phyloP scores from a whole-genome alignment of 2,113 vertebrate genomes.

The Tenrec ecaudatus region DNA sequence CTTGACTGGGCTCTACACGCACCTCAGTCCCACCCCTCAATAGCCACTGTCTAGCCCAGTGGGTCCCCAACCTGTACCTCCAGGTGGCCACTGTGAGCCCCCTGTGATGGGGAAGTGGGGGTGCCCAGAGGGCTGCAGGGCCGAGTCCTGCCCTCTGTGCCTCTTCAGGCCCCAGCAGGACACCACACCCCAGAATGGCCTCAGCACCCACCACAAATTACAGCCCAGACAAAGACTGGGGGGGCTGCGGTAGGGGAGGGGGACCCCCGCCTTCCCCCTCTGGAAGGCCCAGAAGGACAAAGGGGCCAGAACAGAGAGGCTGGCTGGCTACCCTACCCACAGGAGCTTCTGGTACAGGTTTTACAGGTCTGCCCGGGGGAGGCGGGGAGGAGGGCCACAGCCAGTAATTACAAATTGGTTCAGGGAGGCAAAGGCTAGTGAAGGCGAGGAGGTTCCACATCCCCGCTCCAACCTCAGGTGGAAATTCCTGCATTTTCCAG shows the following conservation, averaged over 20 bases:
- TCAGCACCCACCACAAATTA: not conserved
- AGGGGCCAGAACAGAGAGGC: slow-evolving; percentile 31
- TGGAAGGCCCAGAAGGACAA: slow-evolving; percentile 33
- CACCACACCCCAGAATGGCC: not conserved
- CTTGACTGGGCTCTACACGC: not conserved
- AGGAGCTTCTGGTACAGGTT: slow-evolving; percentile 66
- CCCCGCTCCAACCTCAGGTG: not conserved
- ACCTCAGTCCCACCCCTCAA: rapidly evolving
- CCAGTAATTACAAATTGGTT: slow-evolving; percentile 71
- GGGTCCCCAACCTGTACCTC: slow-evolving; percentile 22
- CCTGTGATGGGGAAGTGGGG: slow-evolving; percentile 58
- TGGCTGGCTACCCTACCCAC: not conserved
- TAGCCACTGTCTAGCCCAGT: rapidly evolving
- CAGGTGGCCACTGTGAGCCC: slow-evolving; percentile 55
- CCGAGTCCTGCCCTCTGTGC: not conserved
- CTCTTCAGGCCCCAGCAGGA: not conserved
- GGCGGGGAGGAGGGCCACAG: slow-evolving; percentile 19
- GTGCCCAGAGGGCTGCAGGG: not conserved
- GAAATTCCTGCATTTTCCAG: not conserved
- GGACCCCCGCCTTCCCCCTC: not conserved
- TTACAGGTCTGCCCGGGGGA: slow-evolving; percentile 37
- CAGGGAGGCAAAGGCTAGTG: slow-evolving; percentile 42
- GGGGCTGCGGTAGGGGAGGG: rapidly evolving
- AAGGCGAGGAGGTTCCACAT: not conserved
- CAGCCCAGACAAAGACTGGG: not conserved